Conservation (phyloP, 2,113 vertebrate genomes). For the Bujurquina vittata region DNA sequence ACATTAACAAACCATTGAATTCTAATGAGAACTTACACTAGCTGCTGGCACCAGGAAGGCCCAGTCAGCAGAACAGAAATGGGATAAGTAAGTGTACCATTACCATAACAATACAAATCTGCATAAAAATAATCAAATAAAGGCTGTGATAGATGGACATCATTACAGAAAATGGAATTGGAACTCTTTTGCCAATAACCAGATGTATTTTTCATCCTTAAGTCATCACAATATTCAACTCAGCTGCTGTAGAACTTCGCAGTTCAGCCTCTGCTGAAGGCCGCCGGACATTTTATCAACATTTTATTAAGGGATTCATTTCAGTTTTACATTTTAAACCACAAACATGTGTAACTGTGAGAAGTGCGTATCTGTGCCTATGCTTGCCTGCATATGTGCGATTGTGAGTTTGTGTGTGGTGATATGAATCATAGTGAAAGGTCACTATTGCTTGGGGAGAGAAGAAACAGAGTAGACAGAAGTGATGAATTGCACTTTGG, state of each 20-base stretch:
- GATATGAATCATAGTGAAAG: conserved; percentile 48
- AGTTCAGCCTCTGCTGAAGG: not conserved
- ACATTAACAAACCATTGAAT: conserved; percentile 42
- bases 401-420: not conserved
- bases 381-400: not conserved
- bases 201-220: conserved; percentile 21
- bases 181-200: conserved; percentile 21
- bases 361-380: not conserved
- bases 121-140: conserved; percentile 52
- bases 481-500: conserved; percentile 63
- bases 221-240: conserved; percentile 17
- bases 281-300: conserved; percentile 19
- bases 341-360: not conserved
- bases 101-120: conserved; percentile 58
- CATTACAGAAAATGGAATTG: conserved; percentile 34
- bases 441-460: conserved; percentile 45
- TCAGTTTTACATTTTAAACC: not conserved
- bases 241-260: not conserved
- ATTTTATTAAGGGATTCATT: not conserved
- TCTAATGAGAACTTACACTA: conserved; percentile 39
- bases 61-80: conserved; percentile 58
- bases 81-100: conserved; percentile 34
- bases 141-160: conserved; percentile 47
- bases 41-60: conserved; percentile 35
- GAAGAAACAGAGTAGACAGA: conserved; percentile 40